Base-by-base conservation (phyloP, 2,888 invertebrate species). In the Sarcophaga variegata region DNA sequence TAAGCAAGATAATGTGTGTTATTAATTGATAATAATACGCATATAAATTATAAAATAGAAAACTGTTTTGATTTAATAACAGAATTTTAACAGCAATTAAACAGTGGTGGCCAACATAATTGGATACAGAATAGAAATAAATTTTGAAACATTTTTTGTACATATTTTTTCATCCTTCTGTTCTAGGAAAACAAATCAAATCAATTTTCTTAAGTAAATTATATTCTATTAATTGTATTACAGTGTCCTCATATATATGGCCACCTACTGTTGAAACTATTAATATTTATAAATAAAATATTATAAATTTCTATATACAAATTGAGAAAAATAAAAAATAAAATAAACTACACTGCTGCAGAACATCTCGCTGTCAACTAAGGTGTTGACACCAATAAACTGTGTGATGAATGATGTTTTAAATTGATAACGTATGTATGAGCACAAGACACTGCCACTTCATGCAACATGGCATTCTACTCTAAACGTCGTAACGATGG, bases 401-500 rank as follows among this genome's bases (percentile, higher is more conserved):
- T 62, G n/a, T 54, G 70, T 64, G 17, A 75, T 75, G 10, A 86
- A 77, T 82, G 25, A 85, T 63, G 25, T 75, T 72, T 54, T 63
- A 54, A 54, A 54, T 5, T 71, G 59, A 22, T 37, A 12, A 54
- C 17, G 6, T 8, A 49, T 66, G 64, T 37, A 70, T 14, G 37
- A 22, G 4, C 72, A 6, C 37, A 17, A 54, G 1, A 49, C 25
- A 27, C 47, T 62, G 45, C 60, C 12, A 71, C 4, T 6, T 47
- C 45, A 14, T 59, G 25, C 54, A 54, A 54, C 54, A 17, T 54
- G 54, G 54, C 54, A 54, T 54, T 54, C 54, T 62, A 17, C 22
- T 59, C 76, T 59, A 86, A 59, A 37, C 67, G 17, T 67, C 62
- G n/a, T 67, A 70, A 70, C 54, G 60, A 88, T 89, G 74, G 17